Evolutionary conservation across 2,888 invertebrate genomes (phyloP).

Genomic region (Athalia rosae): DNA sequence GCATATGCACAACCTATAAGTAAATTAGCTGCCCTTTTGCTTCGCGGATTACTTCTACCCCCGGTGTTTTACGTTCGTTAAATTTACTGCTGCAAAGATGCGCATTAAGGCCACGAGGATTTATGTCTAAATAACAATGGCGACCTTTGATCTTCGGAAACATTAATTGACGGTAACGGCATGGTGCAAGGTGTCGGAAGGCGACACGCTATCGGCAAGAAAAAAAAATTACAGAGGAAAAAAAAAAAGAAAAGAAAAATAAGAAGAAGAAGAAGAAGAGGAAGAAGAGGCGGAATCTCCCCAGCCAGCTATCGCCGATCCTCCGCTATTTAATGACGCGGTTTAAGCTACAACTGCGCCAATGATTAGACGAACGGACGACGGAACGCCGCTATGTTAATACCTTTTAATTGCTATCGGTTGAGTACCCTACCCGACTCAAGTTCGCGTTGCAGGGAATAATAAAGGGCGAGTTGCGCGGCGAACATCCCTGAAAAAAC

Average conservation of each 20-base stretch:
- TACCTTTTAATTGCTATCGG: conserved; percentile 21
- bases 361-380: conserved; percentile 23
- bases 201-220: conserved; percentile 22
- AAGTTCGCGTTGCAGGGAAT: background rate
- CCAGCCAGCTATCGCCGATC: background rate
- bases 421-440: conserved; percentile 1
- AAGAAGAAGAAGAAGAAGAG: no score
- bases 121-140: conserved; percentile 46
- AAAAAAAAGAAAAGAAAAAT: no score
- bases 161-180: conserved; percentile 50
- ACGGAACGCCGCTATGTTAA: background rate
- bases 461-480: background rate
- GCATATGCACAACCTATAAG: no score
- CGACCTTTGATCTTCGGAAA: conserved; percentile 42
- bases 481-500: background rate
- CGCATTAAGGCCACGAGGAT: background rate
- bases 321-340: conserved; percentile 4
- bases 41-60: background rate
- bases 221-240: no score
- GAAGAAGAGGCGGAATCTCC: background rate
- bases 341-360: no score
- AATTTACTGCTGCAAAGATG: background rate
- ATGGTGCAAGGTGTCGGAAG: background rate
- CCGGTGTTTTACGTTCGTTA: background rate
- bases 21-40: background rate